A percentile compares a stretch with the other conserved stretches of the same genome.
These are phyloP conservation scores for Achroia grisella DNA, from an alignment of 1,140 invertebrate genomes.

Conservation along the genomic window DNA sequence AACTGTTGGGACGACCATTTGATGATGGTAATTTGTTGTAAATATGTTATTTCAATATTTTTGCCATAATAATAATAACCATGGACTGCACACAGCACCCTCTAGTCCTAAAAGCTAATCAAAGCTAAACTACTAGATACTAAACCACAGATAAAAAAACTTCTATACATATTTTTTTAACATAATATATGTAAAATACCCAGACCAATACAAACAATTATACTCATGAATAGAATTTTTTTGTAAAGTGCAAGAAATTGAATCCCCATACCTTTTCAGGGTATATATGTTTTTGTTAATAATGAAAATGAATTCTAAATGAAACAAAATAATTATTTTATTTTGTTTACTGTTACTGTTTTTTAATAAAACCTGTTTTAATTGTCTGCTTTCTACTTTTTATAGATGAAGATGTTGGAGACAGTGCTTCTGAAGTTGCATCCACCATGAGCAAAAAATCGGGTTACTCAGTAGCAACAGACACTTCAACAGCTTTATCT, in stretches of 20 bases:
- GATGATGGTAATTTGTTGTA: no score
- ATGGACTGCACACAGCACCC: no score
- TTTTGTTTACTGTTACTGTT: background rate
- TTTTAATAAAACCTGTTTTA: background rate
- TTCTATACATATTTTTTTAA: no score
- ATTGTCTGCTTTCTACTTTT: constrained; percentile 6
- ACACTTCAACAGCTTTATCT: constrained; percentile 52
- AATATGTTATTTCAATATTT: constrained; percentile 4
- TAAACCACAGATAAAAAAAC: no score
- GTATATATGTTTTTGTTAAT: background rate
- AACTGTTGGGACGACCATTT: constrained; percentile 55
- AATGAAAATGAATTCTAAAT: background rate
- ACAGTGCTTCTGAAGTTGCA: constrained; percentile 56
- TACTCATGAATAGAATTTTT: no score
- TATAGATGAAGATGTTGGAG: constrained; percentile 54
- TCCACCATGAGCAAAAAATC: constrained; percentile 62
- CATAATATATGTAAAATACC: no score
- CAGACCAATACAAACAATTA: no score
- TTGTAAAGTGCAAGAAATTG: background rate
- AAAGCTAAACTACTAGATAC: no score
- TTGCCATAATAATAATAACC: background rate
- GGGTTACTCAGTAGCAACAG: constrained; percentile 53
- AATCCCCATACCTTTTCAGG: background rate
- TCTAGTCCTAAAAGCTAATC: no score
- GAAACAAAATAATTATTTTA: background rate